Conservation (phyloP, 2,797 vertebrate genomes). For the Siniperca obscura region DNA sequence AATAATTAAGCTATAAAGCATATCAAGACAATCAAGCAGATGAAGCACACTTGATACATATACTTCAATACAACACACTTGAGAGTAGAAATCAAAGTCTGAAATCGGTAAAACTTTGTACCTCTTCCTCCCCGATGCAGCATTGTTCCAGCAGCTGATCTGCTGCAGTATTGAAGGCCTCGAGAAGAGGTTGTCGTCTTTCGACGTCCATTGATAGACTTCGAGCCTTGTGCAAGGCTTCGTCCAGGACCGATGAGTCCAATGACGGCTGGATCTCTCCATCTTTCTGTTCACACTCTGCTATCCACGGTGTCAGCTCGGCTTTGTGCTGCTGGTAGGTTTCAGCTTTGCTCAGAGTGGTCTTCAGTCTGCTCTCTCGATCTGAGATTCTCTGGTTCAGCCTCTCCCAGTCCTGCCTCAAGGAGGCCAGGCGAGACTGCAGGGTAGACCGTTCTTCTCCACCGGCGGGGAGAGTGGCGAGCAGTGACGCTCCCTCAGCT, state of each 20-base stretch:
- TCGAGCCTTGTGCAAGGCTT: constrained; percentile 88
- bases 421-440: constrained; percentile 87
- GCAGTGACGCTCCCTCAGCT: constrained; percentile 90
- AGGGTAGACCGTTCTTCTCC: constrained; percentile 90
- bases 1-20: background rate
- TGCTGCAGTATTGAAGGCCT: constrained; percentile 91
- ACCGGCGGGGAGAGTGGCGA: constrained; percentile 89
- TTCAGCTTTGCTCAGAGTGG: constrained; percentile 90
- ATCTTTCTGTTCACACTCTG: constrained; percentile 88
- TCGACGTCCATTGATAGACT: constrained; percentile 91
- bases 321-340: constrained; percentile 89
- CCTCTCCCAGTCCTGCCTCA: constrained; percentile 93
- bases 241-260: constrained; percentile 88
- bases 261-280: constrained; percentile 87
- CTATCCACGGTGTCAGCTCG: constrained; percentile 92
- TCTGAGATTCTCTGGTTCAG: constrained; percentile 87
- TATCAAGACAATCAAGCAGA: background rate
- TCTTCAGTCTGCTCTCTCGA: constrained; percentile 87
- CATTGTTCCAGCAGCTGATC: constrained; percentile 94
- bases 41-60: background rate
- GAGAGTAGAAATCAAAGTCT: background rate
- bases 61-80: background rate
- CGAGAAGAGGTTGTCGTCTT: constrained; percentile 90
- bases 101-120: constrained; percentile 4
- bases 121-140: constrained; percentile 91